Base-by-base conservation (phyloP, 2,888 invertebrate genomes). In the Caenorhabditis sp. region DNA sequence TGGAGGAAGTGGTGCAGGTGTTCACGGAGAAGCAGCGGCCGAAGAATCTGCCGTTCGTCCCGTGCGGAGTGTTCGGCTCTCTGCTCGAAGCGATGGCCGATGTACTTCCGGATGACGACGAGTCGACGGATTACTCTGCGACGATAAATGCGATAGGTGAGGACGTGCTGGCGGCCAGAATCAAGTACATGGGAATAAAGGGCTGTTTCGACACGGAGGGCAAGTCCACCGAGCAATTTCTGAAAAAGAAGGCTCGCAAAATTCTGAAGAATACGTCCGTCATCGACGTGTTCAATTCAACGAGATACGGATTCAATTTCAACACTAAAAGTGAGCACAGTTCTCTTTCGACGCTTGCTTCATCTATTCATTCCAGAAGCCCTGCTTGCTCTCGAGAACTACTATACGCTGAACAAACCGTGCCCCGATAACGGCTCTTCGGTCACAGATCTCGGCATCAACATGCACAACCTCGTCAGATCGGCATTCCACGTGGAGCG, bases 291-390 rank as follows among this genome's bases (percentile, higher is more conserved):
- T 17, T 65, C 9, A 53, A 53, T 37, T 20, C 26, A 17, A 6
- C 27, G 11, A n/a, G 30, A 6, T 65, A 39, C 13, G 73, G 59
- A 9, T 73, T 73, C 27, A 37, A 65, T 11, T 56, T 72, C 32
- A 35, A 13, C 11, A 50, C 72, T 4, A 56, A 32, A 63, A 55
- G 72, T 72, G 15, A 9, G 27, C 24, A n/a, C n/a, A n/a, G n/a
- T n/a, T n/a, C n/a, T n/a, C n/a, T n/a, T n/a, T n/a, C n/a, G n/a
- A n/a, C n/a, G n/a, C n/a, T n/a, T n/a, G n/a, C n/a, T n/a, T n/a
- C n/a, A 13, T 6, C 45, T 20, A 2, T 2, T 13, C 9, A 27
- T 61, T 62, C 9, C 62, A 62, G 62, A 62, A 15, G 35, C 26
- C n/a, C 26, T 62, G 2, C 50, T 41, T 1, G 50, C 50, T 13